A percentile compares a stretch with the other conserved stretches of the same genome.
phyloP scores from a whole-genome alignment of 1,140 invertebrate species.

The Trichonephila clavata region DNA sequence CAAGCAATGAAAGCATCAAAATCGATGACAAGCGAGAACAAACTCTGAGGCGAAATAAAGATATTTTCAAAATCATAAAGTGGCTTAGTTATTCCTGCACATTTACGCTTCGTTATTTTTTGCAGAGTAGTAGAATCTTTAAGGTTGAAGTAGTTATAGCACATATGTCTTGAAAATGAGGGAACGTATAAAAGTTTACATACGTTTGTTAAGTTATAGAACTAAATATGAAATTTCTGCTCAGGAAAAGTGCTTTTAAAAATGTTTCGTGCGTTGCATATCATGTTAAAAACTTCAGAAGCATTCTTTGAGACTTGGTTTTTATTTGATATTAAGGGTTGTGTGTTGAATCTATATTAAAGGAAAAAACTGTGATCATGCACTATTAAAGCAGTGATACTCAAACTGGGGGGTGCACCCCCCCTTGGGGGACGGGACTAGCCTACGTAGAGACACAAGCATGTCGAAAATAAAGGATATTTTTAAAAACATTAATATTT shows the following conservation, averaged over 20 bases:
- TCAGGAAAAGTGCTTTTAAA: not conserved
- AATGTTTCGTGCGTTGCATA: too few relatives aligned
- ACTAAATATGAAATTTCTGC: not conserved
- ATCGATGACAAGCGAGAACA: not conserved
- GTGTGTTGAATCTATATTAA: too few relatives aligned
- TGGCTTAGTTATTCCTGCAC: not conserved
- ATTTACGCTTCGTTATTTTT: not conserved
- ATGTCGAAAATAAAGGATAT: too few relatives aligned
- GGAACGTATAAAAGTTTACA: not conserved
- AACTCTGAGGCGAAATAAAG: not conserved
- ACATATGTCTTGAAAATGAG: not conserved
- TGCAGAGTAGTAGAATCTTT: not conserved
- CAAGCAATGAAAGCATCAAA: not conserved
- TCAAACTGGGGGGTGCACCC: too few relatives aligned
- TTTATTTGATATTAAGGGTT: too few relatives aligned
- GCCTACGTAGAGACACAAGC: too few relatives aligned
- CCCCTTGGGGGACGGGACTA: too few relatives aligned
- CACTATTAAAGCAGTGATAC: too few relatives aligned
- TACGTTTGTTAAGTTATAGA: not conserved
- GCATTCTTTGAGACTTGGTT: too few relatives aligned
- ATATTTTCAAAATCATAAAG: conserved; percentile 29
- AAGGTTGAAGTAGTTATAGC: not conserved
- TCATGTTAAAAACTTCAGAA: too few relatives aligned
- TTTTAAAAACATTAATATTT: too few relatives aligned
- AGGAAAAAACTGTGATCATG: too few relatives aligned